Evolutionary conservation across 1,140 invertebrate genomes (phyloP).

Genomic region (Frieseomelitta varia): DNA sequence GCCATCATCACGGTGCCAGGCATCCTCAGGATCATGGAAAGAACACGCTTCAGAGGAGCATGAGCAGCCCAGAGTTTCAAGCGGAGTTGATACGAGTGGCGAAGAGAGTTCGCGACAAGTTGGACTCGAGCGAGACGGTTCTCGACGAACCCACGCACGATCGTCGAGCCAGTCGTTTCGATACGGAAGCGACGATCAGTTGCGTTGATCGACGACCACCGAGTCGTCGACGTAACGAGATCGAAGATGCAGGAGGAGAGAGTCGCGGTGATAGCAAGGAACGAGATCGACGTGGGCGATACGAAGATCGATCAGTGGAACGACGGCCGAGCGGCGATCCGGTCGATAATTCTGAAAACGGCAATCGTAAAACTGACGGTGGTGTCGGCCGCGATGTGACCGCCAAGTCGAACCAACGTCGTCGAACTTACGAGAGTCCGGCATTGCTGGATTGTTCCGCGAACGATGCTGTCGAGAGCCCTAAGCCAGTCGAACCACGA

Average conservation of each 20-base stretch:
- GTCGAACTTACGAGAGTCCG: background rate
- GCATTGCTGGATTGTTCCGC: background rate
- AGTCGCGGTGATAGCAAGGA: background rate
- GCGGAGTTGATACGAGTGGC: conserved; percentile 86
- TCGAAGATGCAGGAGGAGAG: background rate
- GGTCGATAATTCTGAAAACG: background rate
- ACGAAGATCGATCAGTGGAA: too few relatives aligned
- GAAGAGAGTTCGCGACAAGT: conserved; percentile 83
- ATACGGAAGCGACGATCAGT: background rate
- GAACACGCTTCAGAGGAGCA: conserved; percentile 82
- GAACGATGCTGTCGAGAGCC: conserved; percentile 54
- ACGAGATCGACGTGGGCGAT: background rate
- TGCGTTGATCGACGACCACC: background rate
- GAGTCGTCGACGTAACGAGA: background rate
- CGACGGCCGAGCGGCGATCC: too few relatives aligned
- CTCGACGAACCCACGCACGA: background rate
- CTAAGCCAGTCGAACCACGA: conserved; percentile 37
- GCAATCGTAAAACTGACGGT: background rate
- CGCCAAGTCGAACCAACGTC: background rate
- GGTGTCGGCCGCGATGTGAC: background rate
- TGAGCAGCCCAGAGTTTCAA: conserved; percentile 87
- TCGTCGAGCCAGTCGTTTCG: background rate
- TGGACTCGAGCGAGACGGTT: conserved; percentile 57
- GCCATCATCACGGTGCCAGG: conserved; percentile 36
- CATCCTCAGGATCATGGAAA: conserved; percentile 63